These are phyloP conservation scores for Harpagifer antarcticus DNA, from an alignment of 2,797 vertebrate genomes.

Conservation along the genomic window DNA sequence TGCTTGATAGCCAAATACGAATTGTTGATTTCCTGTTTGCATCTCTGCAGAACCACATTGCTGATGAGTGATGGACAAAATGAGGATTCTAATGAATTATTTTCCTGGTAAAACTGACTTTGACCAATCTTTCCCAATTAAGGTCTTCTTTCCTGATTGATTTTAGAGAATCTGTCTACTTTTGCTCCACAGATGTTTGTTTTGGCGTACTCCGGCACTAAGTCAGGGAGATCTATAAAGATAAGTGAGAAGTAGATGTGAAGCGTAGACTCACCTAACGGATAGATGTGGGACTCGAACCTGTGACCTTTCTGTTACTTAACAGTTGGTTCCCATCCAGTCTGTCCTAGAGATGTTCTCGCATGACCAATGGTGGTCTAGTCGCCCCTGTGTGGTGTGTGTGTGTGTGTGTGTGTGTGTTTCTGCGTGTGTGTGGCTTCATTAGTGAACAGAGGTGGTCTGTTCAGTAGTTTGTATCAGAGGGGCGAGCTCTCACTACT, in stretches of 20 bases:
- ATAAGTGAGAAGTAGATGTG: background rate
- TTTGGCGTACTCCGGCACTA: no score
- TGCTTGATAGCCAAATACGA: no score
- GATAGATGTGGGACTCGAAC: conserved; percentile 54
- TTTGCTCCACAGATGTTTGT: no score
- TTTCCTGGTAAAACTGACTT: no score
- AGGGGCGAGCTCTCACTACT: conserved; percentile 68
- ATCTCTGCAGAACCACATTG: no score
- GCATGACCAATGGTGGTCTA: conserved; percentile 88
- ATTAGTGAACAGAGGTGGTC: conserved; percentile 83
- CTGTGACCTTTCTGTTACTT: conserved; percentile 66
- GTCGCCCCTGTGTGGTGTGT: conserved; percentile 57
- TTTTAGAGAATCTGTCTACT: no score
- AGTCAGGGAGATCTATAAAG: no score
- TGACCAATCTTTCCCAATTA: no score
- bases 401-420: conserved; percentile 52
- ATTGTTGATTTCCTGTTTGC: no score
- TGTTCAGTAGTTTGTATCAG: conserved; percentile 73
- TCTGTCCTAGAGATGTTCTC: conserved; percentile 83
- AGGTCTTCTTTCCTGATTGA: no score
- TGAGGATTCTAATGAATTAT: no score
- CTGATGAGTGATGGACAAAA: no score
- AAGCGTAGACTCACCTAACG: background rate
- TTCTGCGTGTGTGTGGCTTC: conserved; percentile 65
- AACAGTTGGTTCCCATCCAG: conserved; percentile 83